These are phyloP conservation scores for Laticauda colubrina DNA, from an alignment of 2,113 vertebrate genomes.

Conservation along the genomic window DNA sequence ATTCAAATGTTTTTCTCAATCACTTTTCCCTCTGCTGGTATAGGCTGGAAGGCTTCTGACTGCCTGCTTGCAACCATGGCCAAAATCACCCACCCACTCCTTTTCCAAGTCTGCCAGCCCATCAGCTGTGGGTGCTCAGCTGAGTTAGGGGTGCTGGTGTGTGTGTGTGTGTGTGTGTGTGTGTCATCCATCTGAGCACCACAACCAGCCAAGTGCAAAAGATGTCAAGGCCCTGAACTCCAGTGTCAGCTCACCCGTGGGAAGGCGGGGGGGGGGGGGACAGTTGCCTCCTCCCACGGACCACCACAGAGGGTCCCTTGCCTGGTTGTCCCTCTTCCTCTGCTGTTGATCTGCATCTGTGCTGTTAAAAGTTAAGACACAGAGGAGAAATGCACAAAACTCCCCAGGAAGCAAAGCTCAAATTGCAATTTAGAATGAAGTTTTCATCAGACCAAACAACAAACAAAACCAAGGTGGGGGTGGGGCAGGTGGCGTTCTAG, in stretches of 20 bases:
- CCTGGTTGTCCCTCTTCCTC: neutral
- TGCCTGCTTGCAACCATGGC: neutral
- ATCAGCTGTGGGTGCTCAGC: neutral
- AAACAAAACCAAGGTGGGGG: neutral
- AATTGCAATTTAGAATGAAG: neutral
- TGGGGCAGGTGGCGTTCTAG: neutral
- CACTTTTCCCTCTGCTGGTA: no score
- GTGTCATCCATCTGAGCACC: neutral
- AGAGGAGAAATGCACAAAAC: neutral
- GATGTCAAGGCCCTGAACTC: neutral
- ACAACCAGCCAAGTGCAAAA: neutral
- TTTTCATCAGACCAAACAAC: neutral
- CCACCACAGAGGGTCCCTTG: neutral
- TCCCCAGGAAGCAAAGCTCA: neutral
- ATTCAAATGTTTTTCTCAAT: no score
- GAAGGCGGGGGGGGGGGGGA: neutral
- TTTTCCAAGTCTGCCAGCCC: neutral
- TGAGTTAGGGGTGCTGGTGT: neutral
- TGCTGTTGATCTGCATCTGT: neutral
- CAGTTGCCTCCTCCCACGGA: neutral
- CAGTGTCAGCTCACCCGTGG: neutral
- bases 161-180: no score
- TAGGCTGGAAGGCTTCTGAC: no score
- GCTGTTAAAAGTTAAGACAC: neutral
- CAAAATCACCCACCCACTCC: neutral